Evolutionary conservation across 2,113 vertebrate genomes (phyloP), one percentile per base, ranked within the genome.

Genomic region (Puffinus mauretanicus): DNA sequence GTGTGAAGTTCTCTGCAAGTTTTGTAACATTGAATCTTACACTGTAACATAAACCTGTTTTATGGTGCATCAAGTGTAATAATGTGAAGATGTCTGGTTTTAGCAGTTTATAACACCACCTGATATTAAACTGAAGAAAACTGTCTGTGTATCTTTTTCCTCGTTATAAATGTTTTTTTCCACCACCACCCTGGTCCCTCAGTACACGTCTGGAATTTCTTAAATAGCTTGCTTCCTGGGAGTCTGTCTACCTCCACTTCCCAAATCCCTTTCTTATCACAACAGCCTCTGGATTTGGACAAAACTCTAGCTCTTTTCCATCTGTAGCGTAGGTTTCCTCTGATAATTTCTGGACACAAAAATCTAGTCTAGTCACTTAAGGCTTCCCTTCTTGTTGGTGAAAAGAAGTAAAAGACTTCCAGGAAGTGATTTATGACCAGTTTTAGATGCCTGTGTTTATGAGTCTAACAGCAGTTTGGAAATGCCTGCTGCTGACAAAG

Each of bases 51-150:
- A 96, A 90, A 77, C 65, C 78, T 95, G 77, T 92, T 97, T 94
- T 94, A 87, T 92, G 92, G 92, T 94, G 93, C 82, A 95, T 89
- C 66, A 46, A 49, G 85, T 94, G 88, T 97, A 97, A 97, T 97
- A 97, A 96, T 97, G 97, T 98, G 97, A 98, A 96, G 83, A 72
- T 89, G 82, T 96, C 82, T 97, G 95, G 77, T 90, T 97, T 97
- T 93, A 96, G 85, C 84, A 86, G 72, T 97, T 96, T 95, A 42
- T 96, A 96, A 77, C 71, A 91, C 49, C 65, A 86, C 22, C 76
- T 90, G 64, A 86, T 97, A 98, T 96, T 97, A 98, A 98, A 97
- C 67, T 66, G 92, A 94, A 95, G 78, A 96, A 96, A 97, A 95
- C 7, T 9, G 3, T 64, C 46, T 52, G 30, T 21, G 22, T 91